Conservation (phyloP, 1,140 invertebrate genomes). For the Mercenaria mercenaria region DNA sequence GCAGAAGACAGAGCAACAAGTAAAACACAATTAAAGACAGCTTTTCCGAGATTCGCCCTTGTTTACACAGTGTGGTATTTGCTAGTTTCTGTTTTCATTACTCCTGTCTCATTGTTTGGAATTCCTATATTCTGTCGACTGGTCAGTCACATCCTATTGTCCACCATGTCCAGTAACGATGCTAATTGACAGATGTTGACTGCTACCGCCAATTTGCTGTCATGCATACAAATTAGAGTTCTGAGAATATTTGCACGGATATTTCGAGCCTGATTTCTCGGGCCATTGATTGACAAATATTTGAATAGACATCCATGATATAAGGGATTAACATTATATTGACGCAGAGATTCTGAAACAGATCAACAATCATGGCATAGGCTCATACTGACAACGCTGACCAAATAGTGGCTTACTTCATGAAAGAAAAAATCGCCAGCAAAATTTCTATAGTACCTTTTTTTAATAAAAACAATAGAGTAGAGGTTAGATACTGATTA, state of each 20-base stretch:
- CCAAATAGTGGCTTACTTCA: neutral
- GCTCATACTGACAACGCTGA: neutral
- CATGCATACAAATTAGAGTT: conserved; percentile 47
- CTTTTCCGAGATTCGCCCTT: neutral
- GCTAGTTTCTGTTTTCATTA: conserved; percentile 6
- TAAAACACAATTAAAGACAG: no score
- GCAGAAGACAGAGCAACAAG: no score
- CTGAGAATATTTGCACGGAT: conserved; percentile 28
- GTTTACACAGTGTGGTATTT: neutral
- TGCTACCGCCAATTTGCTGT: conserved; percentile 6
- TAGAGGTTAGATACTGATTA: no score
- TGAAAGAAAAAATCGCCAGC: neutral
- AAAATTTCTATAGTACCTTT: no score
- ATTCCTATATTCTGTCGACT: neutral
- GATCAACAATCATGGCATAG: neutral
- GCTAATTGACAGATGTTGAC: conserved; percentile 48
- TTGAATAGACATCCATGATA: conserved; percentile 10
- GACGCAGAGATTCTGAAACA: neutral
- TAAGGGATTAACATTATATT: neutral
- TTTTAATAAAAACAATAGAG: no score
- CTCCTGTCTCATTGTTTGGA: neutral
- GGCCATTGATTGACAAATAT: conserved; percentile 27
- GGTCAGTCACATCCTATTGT: conserved; percentile 29
- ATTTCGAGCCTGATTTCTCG: conserved; percentile 39
- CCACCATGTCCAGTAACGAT: conserved; percentile 16